Conservation (phyloP, 2,888 invertebrate genomes). For the Stenurella melanura region DNA sequence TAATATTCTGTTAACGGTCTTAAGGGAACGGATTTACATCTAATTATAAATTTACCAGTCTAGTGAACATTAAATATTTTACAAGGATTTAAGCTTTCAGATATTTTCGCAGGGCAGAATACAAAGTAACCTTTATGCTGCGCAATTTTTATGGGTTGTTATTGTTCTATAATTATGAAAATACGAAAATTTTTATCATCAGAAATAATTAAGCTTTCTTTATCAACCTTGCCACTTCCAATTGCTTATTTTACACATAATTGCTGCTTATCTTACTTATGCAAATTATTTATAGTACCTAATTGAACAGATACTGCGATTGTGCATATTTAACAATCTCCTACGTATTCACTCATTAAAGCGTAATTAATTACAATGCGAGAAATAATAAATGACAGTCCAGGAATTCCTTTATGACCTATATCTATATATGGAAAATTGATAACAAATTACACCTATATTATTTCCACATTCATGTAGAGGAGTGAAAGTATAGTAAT, state of each 20-base stretch:
- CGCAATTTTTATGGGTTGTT: background rate
- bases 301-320: background rate
- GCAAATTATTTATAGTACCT: background rate
- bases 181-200: background rate
- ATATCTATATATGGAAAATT: background rate
- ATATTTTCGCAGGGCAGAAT: background rate
- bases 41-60: background rate
- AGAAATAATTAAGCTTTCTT: background rate
- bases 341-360: background rate
- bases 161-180: background rate
- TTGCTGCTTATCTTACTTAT: background rate
- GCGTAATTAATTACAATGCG: background rate
- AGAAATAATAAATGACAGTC: background rate
- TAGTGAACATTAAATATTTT: background rate
- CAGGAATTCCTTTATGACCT: background rate
- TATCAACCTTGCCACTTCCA: background rate
- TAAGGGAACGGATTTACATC: background rate
- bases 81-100: background rate
- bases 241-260: background rate
- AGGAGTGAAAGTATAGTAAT: too few species aligned
- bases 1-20: background rate
- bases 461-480: too few species aligned
- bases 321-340: background rate
- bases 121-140: background rate
- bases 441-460: too few species aligned